Evolutionary conservation across 2,888 invertebrate species (phyloP).

Genomic region (Lycocerus yunnanus): DNA sequence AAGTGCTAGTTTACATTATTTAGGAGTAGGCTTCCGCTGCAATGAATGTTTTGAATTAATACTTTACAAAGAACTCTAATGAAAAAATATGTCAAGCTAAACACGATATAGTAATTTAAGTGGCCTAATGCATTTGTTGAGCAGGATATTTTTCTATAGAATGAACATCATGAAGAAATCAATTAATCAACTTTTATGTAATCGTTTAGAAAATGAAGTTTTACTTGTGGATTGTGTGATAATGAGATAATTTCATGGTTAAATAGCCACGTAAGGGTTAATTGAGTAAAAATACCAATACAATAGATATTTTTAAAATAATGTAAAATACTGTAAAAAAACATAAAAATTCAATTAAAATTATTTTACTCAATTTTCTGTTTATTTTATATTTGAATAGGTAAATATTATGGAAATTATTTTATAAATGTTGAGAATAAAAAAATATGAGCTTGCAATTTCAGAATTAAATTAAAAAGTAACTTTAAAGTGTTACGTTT

Average conservation of each 20-base stretch:
- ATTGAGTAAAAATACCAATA: not conserved
- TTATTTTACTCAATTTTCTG: not conserved
- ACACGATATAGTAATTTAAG: not conserved
- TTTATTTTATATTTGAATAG: not conserved
- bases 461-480: not conserved
- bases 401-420: not conserved
- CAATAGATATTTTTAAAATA: not conserved
- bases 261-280: not conserved
- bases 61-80: not conserved
- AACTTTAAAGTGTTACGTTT: not conserved
- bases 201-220: not conserved
- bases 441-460: not conserved
- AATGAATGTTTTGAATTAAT: not conserved
- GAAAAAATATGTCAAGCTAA: not conserved
- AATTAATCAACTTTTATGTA: not conserved
- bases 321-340: not conserved
- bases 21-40: too few species aligned
- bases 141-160: not conserved
- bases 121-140: not conserved
- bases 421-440: not conserved
- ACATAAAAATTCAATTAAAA: not conserved
- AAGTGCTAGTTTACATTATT: not conserved
- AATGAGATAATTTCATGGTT: not conserved
- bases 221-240: not conserved
- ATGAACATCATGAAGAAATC: not conserved